Percentiles rank a stretch among this genome's conserved stretches.
Evolutionary conservation across 2,113 vertebrate genomes (phyloP).

Genomic region (Pelmatolapia mariae): DNA sequence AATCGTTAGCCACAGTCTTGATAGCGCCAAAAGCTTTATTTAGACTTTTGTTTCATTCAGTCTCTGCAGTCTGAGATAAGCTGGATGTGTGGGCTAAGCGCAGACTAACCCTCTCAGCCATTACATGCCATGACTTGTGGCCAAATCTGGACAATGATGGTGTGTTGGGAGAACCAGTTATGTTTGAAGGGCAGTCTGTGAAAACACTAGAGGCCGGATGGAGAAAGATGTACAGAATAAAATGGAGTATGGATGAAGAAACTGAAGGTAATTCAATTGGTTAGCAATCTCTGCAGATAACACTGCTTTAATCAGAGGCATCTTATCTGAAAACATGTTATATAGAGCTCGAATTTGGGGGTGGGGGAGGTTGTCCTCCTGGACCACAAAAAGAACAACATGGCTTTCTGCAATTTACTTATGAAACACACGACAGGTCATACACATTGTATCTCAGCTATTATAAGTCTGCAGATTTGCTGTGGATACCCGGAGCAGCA

Average conservation of each 20-base stretch:
- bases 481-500: neutral
- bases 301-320: neutral
- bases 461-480: slow-evolving; percentile 1
- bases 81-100: slow-evolving; percentile 22
- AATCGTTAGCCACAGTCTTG: neutral
- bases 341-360: neutral
- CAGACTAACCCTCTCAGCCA: slow-evolving; percentile 29
- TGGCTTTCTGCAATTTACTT: neutral
- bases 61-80: slow-evolving; percentile 52
- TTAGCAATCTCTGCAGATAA: neutral
- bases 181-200: neutral
- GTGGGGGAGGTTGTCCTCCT: neutral
- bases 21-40: slow-evolving; percentile 34
- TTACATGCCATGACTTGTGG: slow-evolving; percentile 1
- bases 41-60: slow-evolving; percentile 34
- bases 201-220: neutral
- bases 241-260: neutral
- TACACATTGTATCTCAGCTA: neutral
- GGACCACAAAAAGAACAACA: neutral
- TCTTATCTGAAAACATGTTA: neutral
- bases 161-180: neutral
- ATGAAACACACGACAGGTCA: neutral
- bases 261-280: neutral
- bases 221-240: slow-evolving; percentile 1
- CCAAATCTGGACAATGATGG: slow-evolving; percentile 28